Evolutionary conservation across 2,113 vertebrate species (phyloP).

Genomic region (Symphodus melops): DNA sequence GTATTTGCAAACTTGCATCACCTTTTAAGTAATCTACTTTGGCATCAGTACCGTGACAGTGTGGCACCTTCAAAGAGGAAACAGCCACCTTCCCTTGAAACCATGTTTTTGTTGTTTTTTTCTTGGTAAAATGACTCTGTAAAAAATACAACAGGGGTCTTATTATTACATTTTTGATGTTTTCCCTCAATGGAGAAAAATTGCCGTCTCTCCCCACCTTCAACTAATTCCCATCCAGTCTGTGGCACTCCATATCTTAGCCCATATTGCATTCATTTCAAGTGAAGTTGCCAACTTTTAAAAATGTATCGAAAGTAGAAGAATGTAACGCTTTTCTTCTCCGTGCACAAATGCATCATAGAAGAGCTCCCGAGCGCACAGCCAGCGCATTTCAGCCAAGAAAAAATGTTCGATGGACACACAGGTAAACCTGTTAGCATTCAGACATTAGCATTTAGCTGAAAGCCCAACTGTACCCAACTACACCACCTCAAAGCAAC

Average conservation of each 20-base stretch:
- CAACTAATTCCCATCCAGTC: neutral
- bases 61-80: conserved; percentile 41
- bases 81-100: conserved; percentile 19
- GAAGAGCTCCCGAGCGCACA: too few relatives aligned
- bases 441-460: neutral
- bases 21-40: conserved; percentile 64
- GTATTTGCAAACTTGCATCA: conserved; percentile 67
- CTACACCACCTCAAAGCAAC: neutral
- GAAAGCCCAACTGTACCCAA: neutral
- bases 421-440: neutral
- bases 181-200: neutral
- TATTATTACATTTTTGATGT: conserved; percentile 4
- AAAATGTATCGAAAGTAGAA: neutral
- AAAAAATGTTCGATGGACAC: too few relatives aligned
- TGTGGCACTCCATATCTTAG: neutral
- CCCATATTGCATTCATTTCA: neutral
- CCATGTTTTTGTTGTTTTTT: conserved; percentile 2
- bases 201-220: neutral
- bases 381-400: too few relatives aligned
- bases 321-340: too few relatives aligned
- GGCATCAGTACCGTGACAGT: conserved; percentile 25
- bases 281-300: neutral
- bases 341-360: too few relatives aligned
- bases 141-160: conserved; percentile 21
- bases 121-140: conserved; percentile 23